Evolutionary conservation across 1,140 invertebrate species (phyloP).

Genomic region (Drosophila sp.): DNA sequence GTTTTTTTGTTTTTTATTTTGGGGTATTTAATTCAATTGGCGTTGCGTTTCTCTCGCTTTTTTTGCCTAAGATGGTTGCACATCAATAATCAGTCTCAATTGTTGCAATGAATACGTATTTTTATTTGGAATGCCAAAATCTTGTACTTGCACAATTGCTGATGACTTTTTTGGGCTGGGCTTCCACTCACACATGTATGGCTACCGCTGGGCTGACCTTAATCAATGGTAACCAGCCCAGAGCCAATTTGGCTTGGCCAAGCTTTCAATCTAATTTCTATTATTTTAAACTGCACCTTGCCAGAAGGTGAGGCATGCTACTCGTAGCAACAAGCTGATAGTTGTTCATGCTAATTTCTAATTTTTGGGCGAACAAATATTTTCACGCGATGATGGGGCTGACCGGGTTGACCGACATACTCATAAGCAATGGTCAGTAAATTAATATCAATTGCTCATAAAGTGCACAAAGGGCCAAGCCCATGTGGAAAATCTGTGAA

Average conservation of each 20-base stretch:
- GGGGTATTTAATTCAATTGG: conserved; percentile 28
- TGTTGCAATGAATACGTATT: conserved; percentile 5
- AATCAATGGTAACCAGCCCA: conserved; percentile 38
- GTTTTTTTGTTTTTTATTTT: conserved; percentile 30
- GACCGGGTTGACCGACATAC: conserved; percentile 8
- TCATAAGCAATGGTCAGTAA: conserved; percentile 21
- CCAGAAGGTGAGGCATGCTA: conserved; percentile 28
- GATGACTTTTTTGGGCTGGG: conserved; percentile 17
- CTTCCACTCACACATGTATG: conserved; percentile 15
- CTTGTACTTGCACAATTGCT: conserved; percentile 6
- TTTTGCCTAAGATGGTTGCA: background rate
- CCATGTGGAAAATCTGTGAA: conserved; percentile 38
- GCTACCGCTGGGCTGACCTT: conserved; percentile 41
- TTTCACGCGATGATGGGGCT: conserved; percentile 47
- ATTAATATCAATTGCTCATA: conserved; percentile 51
- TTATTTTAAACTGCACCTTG: conserved; percentile 50
- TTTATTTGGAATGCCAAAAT: background rate
- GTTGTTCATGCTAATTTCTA: conserved; percentile 51
- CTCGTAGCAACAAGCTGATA: conserved; percentile 46
- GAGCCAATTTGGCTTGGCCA: conserved; percentile 16
- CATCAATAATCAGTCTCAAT: conserved; percentile 13
- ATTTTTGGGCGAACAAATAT: conserved; percentile 34
- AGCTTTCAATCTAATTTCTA: conserved; percentile 55
- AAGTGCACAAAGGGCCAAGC: conserved; percentile 31
- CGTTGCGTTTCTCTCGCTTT: conserved; percentile 4